phyloP scores from a whole-genome alignment of 2,797 vertebrate genomes.

The Alfaro cultratus region DNA sequence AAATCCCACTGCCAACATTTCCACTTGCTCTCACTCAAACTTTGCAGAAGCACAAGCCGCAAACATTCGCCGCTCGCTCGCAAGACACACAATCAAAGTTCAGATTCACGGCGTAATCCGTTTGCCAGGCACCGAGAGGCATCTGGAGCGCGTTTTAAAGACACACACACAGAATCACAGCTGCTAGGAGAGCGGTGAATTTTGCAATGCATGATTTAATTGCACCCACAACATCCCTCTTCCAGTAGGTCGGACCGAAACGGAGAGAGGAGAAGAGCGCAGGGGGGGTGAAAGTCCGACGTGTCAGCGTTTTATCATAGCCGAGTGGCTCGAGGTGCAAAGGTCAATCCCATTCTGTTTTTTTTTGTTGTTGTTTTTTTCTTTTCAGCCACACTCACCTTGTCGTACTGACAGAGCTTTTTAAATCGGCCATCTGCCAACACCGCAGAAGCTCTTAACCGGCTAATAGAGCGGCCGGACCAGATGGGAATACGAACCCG shows the following conservation, averaged over 20 bases:
- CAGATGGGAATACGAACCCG: slow-evolving; percentile 64
- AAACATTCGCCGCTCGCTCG: slow-evolving; percentile 51
- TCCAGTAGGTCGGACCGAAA: slow-evolving; percentile 63
- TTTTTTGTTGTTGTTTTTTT: too few species aligned
- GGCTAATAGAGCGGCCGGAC: slow-evolving; percentile 66
- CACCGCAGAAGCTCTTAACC: slow-evolving; percentile 65
- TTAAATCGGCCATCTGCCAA: slow-evolving; percentile 70
- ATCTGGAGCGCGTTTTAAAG: slow-evolving; percentile 71
- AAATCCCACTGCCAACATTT: slow-evolving; percentile 77
- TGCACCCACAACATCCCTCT: slow-evolving; percentile 45
- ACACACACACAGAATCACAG: slow-evolving; percentile 25
- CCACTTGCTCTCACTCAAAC: slow-evolving; percentile 81
- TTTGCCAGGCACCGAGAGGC: slow-evolving; percentile 74
- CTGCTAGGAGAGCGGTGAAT: slow-evolving; percentile 66
- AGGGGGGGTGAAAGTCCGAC: slow-evolving; percentile 59
- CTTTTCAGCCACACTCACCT: slow-evolving; percentile 66
- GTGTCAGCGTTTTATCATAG: slow-evolving; percentile 76
- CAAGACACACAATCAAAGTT: slow-evolving; percentile 41
- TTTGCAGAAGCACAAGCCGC: slow-evolving; percentile 50
- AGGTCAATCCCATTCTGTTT: slow-evolving; percentile 68
- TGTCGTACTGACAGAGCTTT: slow-evolving; percentile 70
- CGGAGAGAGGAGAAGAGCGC: slow-evolving; percentile 22
- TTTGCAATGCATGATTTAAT: slow-evolving; percentile 82
- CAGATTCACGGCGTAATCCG: slow-evolving; percentile 77
- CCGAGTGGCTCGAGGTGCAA: slow-evolving; percentile 69